A percentile compares a stretch with the other conserved stretches of the same genome.
Conservation (phyloP, 2,797 vertebrate species). For the Malurus leucopterus region DNA sequence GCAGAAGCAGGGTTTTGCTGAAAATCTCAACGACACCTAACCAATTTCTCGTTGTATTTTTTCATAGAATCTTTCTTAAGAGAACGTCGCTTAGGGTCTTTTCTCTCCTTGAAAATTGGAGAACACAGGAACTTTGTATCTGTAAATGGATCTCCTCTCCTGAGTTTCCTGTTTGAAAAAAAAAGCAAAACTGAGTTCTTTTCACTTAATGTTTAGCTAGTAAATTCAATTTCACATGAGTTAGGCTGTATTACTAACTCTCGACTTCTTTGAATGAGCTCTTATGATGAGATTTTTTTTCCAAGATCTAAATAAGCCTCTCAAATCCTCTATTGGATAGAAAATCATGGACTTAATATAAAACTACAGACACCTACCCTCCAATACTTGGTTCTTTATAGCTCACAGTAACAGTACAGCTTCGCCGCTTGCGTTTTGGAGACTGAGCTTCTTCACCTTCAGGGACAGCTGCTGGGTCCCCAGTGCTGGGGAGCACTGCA, state of each 20-base stretch:
- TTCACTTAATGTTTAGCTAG: neutral
- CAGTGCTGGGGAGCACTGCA: constrained; percentile 30
- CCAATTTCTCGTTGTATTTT: constrained; percentile 81
- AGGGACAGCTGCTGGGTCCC: neutral
- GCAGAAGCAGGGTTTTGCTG: neutral
- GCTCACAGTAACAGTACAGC: constrained; percentile 77
- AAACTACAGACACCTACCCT: constrained; percentile 65
- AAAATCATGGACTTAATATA: neutral
- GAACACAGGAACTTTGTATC: constrained; percentile 87
- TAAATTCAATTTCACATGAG: neutral
- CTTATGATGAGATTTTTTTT: neutral
- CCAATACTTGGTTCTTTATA: constrained; percentile 87
- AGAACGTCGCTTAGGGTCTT: constrained; percentile 18
- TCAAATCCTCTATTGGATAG: neutral
- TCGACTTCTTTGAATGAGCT: neutral
- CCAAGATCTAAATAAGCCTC: neutral
- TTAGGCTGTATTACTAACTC: neutral
- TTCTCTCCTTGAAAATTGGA: constrained; percentile 86
- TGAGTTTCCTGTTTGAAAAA: constrained; percentile 82
- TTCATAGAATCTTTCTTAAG: constrained; percentile 55
- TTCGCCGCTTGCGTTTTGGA: constrained; percentile 75
- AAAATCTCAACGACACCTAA: constrained; percentile 68
- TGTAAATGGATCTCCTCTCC: constrained; percentile 92
- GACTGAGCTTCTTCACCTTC: constrained; percentile 42
- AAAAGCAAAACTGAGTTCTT: neutral